A percentile compares a stretch with the other conserved stretches of the same genome.
Evolutionary conservation across 2,797 vertebrate species (phyloP).

Genomic region (Danionella dracula): DNA sequence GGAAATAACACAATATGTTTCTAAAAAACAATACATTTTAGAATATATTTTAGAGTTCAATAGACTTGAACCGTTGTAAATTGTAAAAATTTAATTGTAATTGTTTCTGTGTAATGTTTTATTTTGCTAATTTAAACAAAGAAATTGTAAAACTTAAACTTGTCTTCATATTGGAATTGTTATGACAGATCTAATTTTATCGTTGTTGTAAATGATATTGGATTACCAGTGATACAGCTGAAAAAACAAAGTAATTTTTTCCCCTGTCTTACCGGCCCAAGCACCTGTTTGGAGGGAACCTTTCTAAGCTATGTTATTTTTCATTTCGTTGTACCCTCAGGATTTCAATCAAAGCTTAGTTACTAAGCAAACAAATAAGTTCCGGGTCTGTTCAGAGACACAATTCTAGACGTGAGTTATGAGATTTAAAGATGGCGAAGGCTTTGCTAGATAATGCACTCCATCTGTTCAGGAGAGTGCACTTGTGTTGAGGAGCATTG

Average conservation of each 20-base stretch:
- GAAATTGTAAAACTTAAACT: too few species aligned
- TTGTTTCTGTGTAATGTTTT: too few species aligned
- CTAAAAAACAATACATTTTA: too few species aligned
- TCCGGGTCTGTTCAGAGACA: slow-evolving; percentile 69
- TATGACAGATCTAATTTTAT: slow-evolving; percentile 66
- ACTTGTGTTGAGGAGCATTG: slow-evolving; percentile 11
- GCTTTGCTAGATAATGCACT: slow-evolving; percentile 64
- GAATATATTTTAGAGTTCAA: too few species aligned
- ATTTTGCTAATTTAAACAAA: too few species aligned
- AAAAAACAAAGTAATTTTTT: slow-evolving; percentile 62
- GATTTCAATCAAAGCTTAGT: slow-evolving; percentile 72
- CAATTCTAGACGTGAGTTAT: slow-evolving; percentile 77
- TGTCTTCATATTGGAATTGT: slow-evolving; percentile 48
- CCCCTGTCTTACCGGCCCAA: slow-evolving; percentile 43
- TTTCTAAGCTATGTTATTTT: slow-evolving; percentile 72
- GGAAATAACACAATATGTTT: too few species aligned
- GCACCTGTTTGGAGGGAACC: slow-evolving; percentile 68
- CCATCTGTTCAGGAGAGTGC: slow-evolving; percentile 65
- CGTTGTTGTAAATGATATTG: slow-evolving; percentile 62
- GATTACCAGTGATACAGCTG: slow-evolving; percentile 58
- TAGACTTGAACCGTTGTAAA: too few species aligned
- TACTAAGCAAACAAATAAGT: slow-evolving; percentile 76
- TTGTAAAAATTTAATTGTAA: too few species aligned
- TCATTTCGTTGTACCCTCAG: slow-evolving; percentile 74
- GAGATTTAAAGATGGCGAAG: slow-evolving; percentile 64